Base-by-base conservation (phyloP, 2,888 invertebrate genomes). In the Nebria brevicollis region DNA sequence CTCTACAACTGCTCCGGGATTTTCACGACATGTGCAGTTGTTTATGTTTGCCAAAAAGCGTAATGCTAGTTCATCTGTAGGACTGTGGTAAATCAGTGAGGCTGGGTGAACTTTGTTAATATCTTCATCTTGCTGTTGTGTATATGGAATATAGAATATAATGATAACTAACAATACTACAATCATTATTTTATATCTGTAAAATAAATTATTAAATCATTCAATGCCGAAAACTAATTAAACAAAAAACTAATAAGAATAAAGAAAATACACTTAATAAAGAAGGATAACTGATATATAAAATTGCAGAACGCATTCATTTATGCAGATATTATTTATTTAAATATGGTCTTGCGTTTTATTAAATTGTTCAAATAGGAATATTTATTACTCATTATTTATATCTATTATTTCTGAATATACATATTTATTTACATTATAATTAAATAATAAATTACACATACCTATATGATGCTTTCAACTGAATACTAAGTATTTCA, bases 1-100 rank as follows among this genome's bases (percentile, higher is more conserved):
- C 0, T 91, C 90, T 1, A 90, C 87, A 11, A 89, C 87, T 20
- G 85, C 86, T 0, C 85, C 84, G 15, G 87, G 85, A 42, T 87
- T 89, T 66, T 90, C 89, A 34, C 91, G 87, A 85, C 92, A 92
- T 15, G 88, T 86, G 85, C 92, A 93, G 0, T 92, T 92, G 1
- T 90, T 90, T 5, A 74, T 82, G 20, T 64, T n/a, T 5, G 25
- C 75, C 26, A 75, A 75, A 10, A 42, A 65, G 10, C 20, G 8
- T 8, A 20, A 15, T 54, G 54, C 64, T 0, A 65, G 54, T 25
- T 54, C 64, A 34, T 75, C 20, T 1, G 10, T 64, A 11, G 64
- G 26, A 64, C 64, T 75, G 54, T 75, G 75, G n/a, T 34, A 20
- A 15, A 75, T 65, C 34, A 64, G 4, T 8, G 75, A 65, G 25